These are phyloP conservation scores for Colius striatus DNA, from an alignment of 2,113 vertebrate genomes.

Conservation along the genomic window DNA sequence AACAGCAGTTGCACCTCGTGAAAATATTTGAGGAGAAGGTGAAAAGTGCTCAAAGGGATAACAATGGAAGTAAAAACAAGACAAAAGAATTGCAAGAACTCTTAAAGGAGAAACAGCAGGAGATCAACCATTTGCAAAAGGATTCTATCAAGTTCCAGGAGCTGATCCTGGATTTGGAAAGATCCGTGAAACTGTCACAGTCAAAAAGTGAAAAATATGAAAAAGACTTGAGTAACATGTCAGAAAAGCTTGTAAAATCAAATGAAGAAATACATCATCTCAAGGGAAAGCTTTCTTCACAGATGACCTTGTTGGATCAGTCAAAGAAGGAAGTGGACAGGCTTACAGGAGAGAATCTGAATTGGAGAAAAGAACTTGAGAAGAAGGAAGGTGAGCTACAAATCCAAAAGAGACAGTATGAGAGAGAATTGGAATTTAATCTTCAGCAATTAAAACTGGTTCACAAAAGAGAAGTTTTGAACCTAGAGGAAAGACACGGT, in stretches of 20 bases:
- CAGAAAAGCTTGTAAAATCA: conserved; percentile 54
- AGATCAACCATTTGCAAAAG: conserved; percentile 86
- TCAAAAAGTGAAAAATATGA: conserved; percentile 68
- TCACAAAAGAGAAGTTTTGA: conserved; percentile 68
- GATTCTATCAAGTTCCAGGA: conserved; percentile 88
- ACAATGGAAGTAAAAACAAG: conserved; percentile 79
- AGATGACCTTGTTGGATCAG: conserved; percentile 66
- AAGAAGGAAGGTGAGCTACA: conserved; percentile 60
- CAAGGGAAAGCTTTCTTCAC: conserved; percentile 63
- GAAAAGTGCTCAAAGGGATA: conserved; percentile 81
- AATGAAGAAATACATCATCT: conserved; percentile 58
- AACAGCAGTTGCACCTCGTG: conserved; percentile 81
- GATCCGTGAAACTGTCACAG: conserved; percentile 75
- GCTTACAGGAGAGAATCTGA: conserved; percentile 72
- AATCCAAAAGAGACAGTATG: conserved; percentile 44
- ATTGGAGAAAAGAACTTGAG: conserved; percentile 65
- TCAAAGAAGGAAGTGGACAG: conserved; percentile 59
- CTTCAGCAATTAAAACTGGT: conserved; percentile 64
- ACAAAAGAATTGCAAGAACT: conserved; percentile 87
- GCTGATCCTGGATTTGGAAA: conserved; percentile 84
- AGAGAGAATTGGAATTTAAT: conserved; percentile 20
- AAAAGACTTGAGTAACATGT: conserved; percentile 70
- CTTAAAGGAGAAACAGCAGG: conserved; percentile 88
- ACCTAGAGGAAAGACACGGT: conserved; percentile 65
- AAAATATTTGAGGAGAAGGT: conserved; percentile 85